Evolutionary conservation across 2,113 vertebrate genomes (phyloP).

Genomic region (Notarius lentiginosus): DNA sequence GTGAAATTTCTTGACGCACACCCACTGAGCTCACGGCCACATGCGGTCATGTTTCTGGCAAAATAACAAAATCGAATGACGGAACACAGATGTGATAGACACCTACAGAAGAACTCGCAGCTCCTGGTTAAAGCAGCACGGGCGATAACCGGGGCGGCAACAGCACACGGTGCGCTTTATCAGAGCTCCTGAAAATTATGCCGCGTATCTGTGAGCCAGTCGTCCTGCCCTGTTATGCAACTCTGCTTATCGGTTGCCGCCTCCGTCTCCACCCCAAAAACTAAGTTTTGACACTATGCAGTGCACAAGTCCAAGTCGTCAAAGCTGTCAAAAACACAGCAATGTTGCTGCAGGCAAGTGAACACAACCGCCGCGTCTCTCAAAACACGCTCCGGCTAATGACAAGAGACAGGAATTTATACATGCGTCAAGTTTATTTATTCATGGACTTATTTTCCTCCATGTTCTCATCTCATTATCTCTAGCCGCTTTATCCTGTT

Average conservation of each 20-base stretch:
- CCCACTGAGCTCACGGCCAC: not conserved
- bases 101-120: not conserved
- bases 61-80: not conserved
- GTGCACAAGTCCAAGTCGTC: not conserved
- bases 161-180: not conserved
- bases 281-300: not conserved
- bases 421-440: not conserved
- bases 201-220: not conserved
- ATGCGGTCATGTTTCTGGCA: not conserved
- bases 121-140: not conserved
- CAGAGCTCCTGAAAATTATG: not conserved
- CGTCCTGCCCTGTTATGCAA: constrained; percentile 8
- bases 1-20: not conserved
- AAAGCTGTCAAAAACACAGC: constrained; percentile 6
- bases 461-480: not conserved
- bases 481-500: too few relatives aligned
- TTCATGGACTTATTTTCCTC: not conserved
- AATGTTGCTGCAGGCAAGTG: not conserved
- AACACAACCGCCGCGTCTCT: not conserved
- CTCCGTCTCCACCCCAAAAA: not conserved
- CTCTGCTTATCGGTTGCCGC: not conserved
- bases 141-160: not conserved
- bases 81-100: not conserved
- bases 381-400: not conserved
- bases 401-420: not conserved